phyloP scores from a whole-genome alignment of 1,140 invertebrate species.

The Babylonia areolata region DNA sequence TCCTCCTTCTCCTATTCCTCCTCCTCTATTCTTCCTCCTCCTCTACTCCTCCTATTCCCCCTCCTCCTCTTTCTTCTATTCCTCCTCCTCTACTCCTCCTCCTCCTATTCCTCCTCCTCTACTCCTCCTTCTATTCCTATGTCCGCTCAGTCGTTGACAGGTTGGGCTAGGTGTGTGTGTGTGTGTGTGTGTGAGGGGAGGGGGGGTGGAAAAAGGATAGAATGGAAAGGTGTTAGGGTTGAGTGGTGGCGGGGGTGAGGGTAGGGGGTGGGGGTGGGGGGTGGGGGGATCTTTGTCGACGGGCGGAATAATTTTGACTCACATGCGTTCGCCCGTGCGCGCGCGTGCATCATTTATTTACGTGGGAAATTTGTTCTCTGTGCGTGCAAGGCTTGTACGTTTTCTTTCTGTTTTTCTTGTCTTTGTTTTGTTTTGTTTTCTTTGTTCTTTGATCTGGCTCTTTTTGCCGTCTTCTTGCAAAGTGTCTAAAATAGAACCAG shows the following conservation, averaged over 20 bases:
- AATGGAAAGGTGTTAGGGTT: no score
- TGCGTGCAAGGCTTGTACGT: not conserved
- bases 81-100: no score
- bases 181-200: no score
- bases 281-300: not conserved
- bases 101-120: no score
- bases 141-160: not conserved
- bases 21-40: no score
- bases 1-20: no score
- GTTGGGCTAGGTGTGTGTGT: no score
- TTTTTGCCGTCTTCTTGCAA: not conserved
- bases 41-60: no score
- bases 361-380: not conserved
- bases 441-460: not conserved
- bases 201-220: no score
- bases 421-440: not conserved
- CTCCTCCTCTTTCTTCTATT: no score
- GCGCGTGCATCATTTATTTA: constrained; percentile 11
- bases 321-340: not conserved
- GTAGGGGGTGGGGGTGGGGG: not conserved
- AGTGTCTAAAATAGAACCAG: no score
- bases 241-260: not conserved
- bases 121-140: no score
- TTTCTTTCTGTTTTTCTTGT: not conserved
- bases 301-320: constrained; percentile 6